A percentile compares a stretch with the other conserved stretches of the same genome.
These are phyloP conservation scores for Clarias laeviceps DNA, from an alignment of 2,797 vertebrate species.

Conservation along the genomic window DNA sequence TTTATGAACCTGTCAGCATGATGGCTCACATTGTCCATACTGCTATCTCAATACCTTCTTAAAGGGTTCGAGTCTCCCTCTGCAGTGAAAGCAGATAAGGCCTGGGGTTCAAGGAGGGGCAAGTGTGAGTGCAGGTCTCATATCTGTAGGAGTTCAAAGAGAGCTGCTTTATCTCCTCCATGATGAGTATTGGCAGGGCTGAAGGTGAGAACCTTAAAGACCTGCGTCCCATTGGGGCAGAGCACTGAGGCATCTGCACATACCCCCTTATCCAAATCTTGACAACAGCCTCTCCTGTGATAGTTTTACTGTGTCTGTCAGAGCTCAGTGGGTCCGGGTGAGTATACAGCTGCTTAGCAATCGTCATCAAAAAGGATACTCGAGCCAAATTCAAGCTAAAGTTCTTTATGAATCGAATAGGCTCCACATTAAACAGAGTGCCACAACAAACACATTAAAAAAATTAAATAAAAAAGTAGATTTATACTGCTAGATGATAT, in stretches of 20 bases:
- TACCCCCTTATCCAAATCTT: constrained; percentile 5
- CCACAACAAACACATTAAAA: not conserved
- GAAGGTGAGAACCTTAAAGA: constrained; percentile 65
- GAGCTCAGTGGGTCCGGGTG: not conserved
- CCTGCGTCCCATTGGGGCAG: constrained; percentile 56
- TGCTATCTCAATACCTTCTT: constrained; percentile 73
- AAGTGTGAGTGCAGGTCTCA: constrained; percentile 62
- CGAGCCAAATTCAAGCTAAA: not conserved
- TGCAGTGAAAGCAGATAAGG: constrained; percentile 83
- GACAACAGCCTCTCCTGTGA: constrained; percentile 7
- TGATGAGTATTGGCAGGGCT: constrained; percentile 73
- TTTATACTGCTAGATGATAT: not conserved
- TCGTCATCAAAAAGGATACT: not conserved
- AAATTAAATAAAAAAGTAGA: not conserved
- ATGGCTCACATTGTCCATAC: constrained; percentile 54
- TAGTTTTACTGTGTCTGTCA: constrained; percentile 5
- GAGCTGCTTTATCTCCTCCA: constrained; percentile 80
- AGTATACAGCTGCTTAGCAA: not conserved
- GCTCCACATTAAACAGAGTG: not conserved
- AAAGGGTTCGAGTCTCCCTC: constrained; percentile 77
- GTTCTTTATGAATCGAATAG: not conserved
- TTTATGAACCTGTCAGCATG: constrained; percentile 61
- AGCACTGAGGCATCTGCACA: constrained; percentile 37
- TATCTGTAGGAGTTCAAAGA: constrained; percentile 72
- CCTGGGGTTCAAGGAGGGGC: constrained; percentile 51